A percentile compares a stretch with the other conserved stretches of the same genome.
Conservation (phyloP, 2,797 vertebrate genomes). For the Danio aesculapii region DNA sequence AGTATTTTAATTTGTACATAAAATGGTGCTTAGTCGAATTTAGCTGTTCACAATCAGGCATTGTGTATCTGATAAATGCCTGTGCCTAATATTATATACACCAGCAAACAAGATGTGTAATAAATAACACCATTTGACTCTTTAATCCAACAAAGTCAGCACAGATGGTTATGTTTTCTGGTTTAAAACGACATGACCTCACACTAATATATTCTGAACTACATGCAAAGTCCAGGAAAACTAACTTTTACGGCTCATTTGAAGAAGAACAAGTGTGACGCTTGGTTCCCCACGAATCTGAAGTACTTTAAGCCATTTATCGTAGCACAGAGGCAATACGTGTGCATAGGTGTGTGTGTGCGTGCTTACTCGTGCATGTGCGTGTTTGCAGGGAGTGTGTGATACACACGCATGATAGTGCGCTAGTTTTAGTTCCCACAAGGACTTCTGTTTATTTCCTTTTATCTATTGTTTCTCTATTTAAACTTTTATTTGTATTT, state of each 20-base stretch:
- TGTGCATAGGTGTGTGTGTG: slow-evolving; percentile 73
- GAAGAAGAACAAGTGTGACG: slow-evolving; percentile 84
- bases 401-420: slow-evolving; percentile 66
- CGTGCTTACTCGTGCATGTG: slow-evolving; percentile 49
- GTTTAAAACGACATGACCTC: slow-evolving; percentile 7
- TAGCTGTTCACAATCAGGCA: slow-evolving; percentile 8
- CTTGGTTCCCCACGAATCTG: slow-evolving; percentile 76
- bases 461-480: slow-evolving; percentile 76
- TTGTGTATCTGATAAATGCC: slow-evolving; percentile 70
- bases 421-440: slow-evolving; percentile 53
- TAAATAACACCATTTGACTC: neutral
- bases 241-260: slow-evolving; percentile 61
- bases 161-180: slow-evolving; percentile 2
- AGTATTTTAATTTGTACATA: slow-evolving; percentile 4
- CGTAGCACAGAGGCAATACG: slow-evolving; percentile 88
- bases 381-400: slow-evolving; percentile 63
- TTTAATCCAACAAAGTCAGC: neutral
- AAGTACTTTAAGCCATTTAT: slow-evolving; percentile 83
- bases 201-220: neutral
- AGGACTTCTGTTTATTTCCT: slow-evolving; percentile 71
- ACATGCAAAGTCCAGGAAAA: slow-evolving; percentile 16
- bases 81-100: slow-evolving; percentile 85
- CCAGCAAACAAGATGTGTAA: slow-evolving; percentile 74
- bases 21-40: slow-evolving; percentile 19
- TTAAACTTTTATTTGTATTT: slow-evolving; percentile 85